Conservation (phyloP, 2,888 invertebrate genomes). For the Caenorhabditis sinica region DNA sequence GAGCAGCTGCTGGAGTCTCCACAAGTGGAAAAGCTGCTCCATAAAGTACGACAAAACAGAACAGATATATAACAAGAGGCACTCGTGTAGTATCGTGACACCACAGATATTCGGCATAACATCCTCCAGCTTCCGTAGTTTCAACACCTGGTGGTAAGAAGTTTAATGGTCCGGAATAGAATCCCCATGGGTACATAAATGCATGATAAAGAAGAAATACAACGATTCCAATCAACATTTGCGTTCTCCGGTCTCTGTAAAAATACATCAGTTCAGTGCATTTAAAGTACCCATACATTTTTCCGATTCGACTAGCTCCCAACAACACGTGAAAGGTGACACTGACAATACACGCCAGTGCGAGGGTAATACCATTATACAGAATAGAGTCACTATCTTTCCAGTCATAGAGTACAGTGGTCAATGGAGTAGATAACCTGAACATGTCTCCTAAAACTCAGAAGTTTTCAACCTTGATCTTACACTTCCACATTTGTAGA, state of each 20-base stretch:
- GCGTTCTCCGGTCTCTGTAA: slow-evolving; percentile 68
- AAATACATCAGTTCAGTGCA: background rate
- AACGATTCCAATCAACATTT: slow-evolving; percentile 67
- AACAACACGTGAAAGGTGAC: slow-evolving; percentile 60
- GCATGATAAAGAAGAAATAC: slow-evolving; percentile 67
- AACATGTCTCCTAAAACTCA: slow-evolving; percentile 7
- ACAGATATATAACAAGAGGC: slow-evolving; percentile 48
- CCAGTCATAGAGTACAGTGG: slow-evolving; percentile 70
- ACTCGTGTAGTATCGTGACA: slow-evolving; percentile 53
- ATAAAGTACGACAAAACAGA: slow-evolving; percentile 56
- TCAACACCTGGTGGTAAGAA: slow-evolving; percentile 61
- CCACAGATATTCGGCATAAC: slow-evolving; percentile 55
- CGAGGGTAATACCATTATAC: slow-evolving; percentile 67
- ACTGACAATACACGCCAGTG: slow-evolving; percentile 61
- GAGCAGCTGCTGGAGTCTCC: slow-evolving; percentile 46
- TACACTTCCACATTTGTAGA: slow-evolving; percentile 66
- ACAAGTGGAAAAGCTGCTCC: slow-evolving; percentile 60
- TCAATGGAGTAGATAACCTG: slow-evolving; percentile 70
- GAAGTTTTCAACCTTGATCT: background rate
- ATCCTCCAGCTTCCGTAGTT: slow-evolving; percentile 59
- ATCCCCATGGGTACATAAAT: slow-evolving; percentile 68
- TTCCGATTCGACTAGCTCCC: slow-evolving; percentile 66
- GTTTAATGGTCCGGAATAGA: slow-evolving; percentile 70
- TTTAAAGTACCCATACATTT: slow-evolving; percentile 48
- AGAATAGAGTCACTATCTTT: slow-evolving; percentile 68